phyloP scores from a whole-genome alignment of 2,797 vertebrate species.

The Nyctalus aviator region DNA sequence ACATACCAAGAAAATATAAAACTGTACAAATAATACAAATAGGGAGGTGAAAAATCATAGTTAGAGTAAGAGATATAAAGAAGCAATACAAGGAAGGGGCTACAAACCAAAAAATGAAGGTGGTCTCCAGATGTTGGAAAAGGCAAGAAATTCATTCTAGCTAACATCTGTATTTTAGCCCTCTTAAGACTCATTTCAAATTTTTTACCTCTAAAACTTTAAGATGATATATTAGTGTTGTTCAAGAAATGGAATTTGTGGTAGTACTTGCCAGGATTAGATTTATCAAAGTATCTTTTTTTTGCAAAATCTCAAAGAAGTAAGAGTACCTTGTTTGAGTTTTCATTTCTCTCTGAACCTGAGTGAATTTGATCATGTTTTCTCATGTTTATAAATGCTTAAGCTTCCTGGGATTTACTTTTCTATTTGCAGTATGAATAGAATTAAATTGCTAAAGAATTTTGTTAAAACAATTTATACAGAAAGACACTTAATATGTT shows the following conservation, averaged over 20 bases:
- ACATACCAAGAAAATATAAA: not conserved
- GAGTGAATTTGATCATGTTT: not conserved
- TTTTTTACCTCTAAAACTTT: not conserved
- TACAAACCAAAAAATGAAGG: not conserved
- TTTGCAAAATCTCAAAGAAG: not conserved
- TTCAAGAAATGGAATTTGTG: not conserved
- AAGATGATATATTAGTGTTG: not conserved
- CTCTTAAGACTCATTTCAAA: not conserved
- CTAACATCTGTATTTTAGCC: not conserved
- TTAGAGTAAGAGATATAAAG: not conserved
- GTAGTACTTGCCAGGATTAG: not conserved
- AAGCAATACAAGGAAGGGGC: not conserved
- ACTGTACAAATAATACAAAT: not conserved
- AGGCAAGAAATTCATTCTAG: not conserved
- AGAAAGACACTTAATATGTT: not conserved
- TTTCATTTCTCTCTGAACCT: not conserved
- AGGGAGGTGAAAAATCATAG: not conserved
- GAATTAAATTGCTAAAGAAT: not conserved
- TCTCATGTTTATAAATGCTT: not conserved
- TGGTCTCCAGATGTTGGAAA: not conserved
- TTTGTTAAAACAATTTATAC: not conserved
- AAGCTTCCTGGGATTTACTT: not conserved
- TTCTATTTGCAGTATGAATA: not conserved
- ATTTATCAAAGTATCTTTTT: not conserved
- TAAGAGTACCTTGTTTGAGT: not conserved